These are phyloP conservation scores for Bilobella aurantiaca DNA, from an alignment of 1,140 invertebrate genomes.

Conservation along the genomic window DNA sequence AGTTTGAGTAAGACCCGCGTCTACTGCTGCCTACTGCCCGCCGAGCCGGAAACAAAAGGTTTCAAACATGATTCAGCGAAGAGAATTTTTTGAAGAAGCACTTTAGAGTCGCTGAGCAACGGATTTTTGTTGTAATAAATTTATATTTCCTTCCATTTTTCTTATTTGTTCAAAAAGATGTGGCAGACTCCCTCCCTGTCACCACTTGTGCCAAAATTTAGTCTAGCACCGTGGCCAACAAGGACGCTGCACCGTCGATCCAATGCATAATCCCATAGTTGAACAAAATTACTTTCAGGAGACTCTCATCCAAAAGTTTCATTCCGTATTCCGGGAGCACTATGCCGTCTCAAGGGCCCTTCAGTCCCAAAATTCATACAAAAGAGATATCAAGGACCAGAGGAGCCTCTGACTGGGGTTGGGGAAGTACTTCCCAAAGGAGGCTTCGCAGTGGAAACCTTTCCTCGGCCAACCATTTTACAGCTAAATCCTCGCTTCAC, in stretches of 20 bases:
- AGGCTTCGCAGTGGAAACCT: too few relatives aligned
- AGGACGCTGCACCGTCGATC: neutral
- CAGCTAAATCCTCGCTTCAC: too few relatives aligned
- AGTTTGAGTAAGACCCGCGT: neutral
- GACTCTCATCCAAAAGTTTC: slow-evolving; percentile 9
- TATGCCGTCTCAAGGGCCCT: slow-evolving; percentile 33
- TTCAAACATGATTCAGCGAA: neutral
- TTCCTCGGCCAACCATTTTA: too few relatives aligned
- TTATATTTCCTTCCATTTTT: too few relatives aligned
- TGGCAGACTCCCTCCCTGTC: neutral
- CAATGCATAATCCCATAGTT: neutral
- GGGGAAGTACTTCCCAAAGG: too few relatives aligned
- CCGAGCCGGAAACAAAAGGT: too few relatives aligned
- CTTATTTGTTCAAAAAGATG: neutral
- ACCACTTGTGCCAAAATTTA: neutral
- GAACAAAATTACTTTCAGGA: slow-evolving; percentile 1
- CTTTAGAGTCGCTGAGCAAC: neutral
- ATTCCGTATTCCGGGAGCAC: slow-evolving; percentile 26
- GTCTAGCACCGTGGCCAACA: too few relatives aligned
- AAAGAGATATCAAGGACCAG: slow-evolving; percentile 32
- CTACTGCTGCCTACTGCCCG: too few relatives aligned
- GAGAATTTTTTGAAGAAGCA: neutral
- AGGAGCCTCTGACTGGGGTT: slow-evolving; percentile 10
- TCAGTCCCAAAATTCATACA: slow-evolving; percentile 34
- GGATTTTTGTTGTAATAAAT: too few relatives aligned